Conservation (phyloP, 1,140 invertebrate genomes). For the Manduca sexta region DNA sequence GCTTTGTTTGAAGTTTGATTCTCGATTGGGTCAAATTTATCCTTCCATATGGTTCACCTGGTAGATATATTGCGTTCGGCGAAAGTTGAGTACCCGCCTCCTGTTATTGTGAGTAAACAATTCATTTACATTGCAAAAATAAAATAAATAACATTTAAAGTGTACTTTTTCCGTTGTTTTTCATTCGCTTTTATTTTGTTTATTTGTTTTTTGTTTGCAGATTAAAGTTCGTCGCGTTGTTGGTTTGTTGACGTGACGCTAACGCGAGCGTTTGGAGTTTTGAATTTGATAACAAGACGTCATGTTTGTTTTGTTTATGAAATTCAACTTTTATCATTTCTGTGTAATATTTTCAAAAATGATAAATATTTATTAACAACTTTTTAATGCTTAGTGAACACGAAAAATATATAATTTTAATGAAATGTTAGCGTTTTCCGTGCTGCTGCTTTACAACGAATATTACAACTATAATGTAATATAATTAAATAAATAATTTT, state of each 20-base stretch:
- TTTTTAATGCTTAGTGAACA: no score
- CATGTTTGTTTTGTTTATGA: slow-evolving; percentile 3
- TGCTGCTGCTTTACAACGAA: no score
- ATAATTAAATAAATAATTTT: no score
- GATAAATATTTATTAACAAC: no score
- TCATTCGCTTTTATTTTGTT: slow-evolving; percentile 24
- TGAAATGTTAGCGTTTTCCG: no score
- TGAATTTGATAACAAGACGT: background rate
- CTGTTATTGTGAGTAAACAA: slow-evolving; percentile 71
- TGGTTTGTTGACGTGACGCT: slow-evolving; percentile 1
- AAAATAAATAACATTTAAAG: slow-evolving; percentile 17
- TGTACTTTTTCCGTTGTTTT: slow-evolving; percentile 24
- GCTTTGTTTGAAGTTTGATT: slow-evolving; percentile 37
- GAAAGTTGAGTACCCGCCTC: slow-evolving; percentile 72
- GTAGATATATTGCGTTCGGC: slow-evolving; percentile 74
- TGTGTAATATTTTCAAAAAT: no score
- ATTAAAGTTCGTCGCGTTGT: slow-evolving; percentile 10
- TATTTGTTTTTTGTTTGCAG: slow-evolving; percentile 23
- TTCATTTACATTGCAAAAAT: slow-evolving; percentile 20
- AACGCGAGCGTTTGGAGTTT: background rate
- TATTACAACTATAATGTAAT: no score
- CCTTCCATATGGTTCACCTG: slow-evolving; percentile 74
- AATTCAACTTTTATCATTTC: background rate
- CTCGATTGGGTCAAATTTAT: slow-evolving; percentile 55
- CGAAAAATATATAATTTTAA: no score